A percentile compares a stretch with the other conserved stretches of the same genome.
Evolutionary conservation across 1,140 invertebrate species (phyloP).

Genomic region (Drosophila miranda): DNA sequence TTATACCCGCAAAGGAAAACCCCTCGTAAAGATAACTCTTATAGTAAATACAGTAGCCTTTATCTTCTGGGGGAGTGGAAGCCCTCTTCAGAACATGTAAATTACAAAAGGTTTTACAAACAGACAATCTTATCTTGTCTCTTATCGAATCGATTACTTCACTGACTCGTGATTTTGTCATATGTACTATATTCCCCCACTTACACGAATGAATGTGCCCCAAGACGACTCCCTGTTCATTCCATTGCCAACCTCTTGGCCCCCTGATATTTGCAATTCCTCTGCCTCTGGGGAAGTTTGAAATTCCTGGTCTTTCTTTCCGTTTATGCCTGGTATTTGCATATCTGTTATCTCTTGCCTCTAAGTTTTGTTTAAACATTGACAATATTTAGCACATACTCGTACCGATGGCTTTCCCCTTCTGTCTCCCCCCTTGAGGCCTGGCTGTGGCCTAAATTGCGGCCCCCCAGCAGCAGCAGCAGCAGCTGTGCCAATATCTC

Average conservation of each 20-base stretch:
- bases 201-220: no score
- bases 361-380: conserved; percentile 53
- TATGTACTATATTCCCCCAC: no score
- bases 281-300: neutral
- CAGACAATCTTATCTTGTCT: conserved; percentile 27
- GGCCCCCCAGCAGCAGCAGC: neutral
- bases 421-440: neutral
- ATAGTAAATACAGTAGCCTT: no score
- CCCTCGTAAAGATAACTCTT: no score
- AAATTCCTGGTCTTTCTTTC: conserved; percentile 14
- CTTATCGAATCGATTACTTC: conserved; percentile 7
- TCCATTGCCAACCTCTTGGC: conserved; percentile 2
- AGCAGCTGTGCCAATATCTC: conserved; percentile 62
- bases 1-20: no score
- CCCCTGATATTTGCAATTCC: neutral
- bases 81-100: neutral
- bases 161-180: neutral
- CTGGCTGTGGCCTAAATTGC: conserved; percentile 31
- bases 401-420: neutral
- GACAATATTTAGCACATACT: conserved; percentile 50
- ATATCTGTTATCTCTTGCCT: conserved; percentile 42
- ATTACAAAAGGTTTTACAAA: conserved; percentile 2
- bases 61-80: no score
- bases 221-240: no score
- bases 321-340: conserved; percentile 39